Percentiles rank a stretch among this genome's conserved stretches.
These are phyloP conservation scores for Lepidurus couesii DNA, from an alignment of 1,140 invertebrate genomes.

Conservation along the genomic window DNA sequence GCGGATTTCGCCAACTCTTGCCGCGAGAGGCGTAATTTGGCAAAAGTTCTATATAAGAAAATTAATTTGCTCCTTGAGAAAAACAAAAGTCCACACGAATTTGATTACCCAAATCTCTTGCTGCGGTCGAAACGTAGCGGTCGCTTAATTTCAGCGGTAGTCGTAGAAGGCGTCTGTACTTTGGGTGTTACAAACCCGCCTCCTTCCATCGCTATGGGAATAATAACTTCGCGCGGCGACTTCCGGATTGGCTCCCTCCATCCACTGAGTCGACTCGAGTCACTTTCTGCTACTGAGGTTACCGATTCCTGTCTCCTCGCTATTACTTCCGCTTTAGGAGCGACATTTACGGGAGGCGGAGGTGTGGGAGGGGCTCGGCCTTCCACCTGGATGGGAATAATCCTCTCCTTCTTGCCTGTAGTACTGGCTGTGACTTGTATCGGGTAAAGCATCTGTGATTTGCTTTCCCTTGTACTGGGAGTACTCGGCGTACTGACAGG, in stretches of 20 bases:
- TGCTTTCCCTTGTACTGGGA: not conserved
- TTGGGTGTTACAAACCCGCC: constrained; percentile 72
- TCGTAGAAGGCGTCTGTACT: constrained; percentile 30
- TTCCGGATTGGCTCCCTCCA: constrained; percentile 67
- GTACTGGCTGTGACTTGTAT: constrained; percentile 6
- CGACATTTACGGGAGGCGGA: not conserved
- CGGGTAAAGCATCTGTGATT: not conserved
- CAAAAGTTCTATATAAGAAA: no score
- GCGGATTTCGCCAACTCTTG: no score
- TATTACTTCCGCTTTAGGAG: not conserved
- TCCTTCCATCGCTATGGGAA: constrained; percentile 82
- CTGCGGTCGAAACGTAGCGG: constrained; percentile 28
- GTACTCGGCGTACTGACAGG: not conserved
- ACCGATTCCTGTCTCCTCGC: not conserved
- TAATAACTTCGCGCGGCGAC: constrained; percentile 80
- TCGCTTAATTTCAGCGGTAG: constrained; percentile 31
- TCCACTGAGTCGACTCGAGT: constrained; percentile 19
- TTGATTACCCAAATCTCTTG: constrained; percentile 28
- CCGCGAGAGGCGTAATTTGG: no score
- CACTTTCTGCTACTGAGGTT: constrained; percentile 11
- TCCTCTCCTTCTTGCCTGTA: constrained; percentile 51
- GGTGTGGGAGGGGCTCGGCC: constrained; percentile 37
- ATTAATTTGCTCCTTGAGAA: no score
- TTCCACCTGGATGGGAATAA: constrained; percentile 57
- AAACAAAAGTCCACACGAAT: no score